Evolutionary conservation across 2,113 vertebrate species (phyloP).

Genomic region (Platichthys flesus): DNA sequence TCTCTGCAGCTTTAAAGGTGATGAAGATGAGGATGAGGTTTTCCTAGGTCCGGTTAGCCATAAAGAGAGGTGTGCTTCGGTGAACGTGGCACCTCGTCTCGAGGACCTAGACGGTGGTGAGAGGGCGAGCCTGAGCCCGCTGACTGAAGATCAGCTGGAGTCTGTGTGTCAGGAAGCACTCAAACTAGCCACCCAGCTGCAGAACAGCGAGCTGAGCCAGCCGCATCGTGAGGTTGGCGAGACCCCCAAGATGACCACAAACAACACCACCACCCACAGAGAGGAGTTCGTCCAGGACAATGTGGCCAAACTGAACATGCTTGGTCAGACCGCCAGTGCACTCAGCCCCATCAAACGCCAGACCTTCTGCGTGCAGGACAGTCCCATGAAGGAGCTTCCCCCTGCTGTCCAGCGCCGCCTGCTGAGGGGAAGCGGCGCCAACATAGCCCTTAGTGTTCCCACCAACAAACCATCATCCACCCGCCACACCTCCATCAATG

Average conservation of each 20-base stretch:
- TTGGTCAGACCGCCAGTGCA: constrained; percentile 64
- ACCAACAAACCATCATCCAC: background rate
- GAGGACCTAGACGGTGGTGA: background rate
- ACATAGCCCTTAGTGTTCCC: background rate
- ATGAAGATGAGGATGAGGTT: constrained; percentile 89
- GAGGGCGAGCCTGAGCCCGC: constrained; percentile 81
- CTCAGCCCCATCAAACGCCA: constrained; percentile 88
- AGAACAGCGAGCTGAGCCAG: constrained; percentile 52
- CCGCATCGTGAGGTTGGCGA: background rate
- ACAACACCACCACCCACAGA: background rate
- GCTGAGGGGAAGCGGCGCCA: background rate
- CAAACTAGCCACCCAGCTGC: constrained; percentile 84
- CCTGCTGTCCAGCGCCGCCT: constrained; percentile 72
- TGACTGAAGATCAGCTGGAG: constrained; percentile 86
- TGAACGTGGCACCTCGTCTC: constrained; percentile 39
- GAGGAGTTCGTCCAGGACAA: constrained; percentile 86
- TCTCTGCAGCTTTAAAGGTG: constrained; percentile 73
- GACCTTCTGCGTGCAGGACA: constrained; percentile 87
- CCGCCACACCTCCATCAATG: background rate
- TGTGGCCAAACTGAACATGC: constrained; percentile 79
- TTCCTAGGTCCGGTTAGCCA: constrained; percentile 86
- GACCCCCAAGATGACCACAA: background rate
- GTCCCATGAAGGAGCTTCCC: constrained; percentile 78
- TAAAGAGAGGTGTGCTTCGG: constrained; percentile 83
- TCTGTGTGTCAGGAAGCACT: constrained; percentile 91